Evolutionary conservation across 2,797 vertebrate species (phyloP), one percentile per base, ranked within the genome.

Genomic region (Megalops cyprinoides): DNA sequence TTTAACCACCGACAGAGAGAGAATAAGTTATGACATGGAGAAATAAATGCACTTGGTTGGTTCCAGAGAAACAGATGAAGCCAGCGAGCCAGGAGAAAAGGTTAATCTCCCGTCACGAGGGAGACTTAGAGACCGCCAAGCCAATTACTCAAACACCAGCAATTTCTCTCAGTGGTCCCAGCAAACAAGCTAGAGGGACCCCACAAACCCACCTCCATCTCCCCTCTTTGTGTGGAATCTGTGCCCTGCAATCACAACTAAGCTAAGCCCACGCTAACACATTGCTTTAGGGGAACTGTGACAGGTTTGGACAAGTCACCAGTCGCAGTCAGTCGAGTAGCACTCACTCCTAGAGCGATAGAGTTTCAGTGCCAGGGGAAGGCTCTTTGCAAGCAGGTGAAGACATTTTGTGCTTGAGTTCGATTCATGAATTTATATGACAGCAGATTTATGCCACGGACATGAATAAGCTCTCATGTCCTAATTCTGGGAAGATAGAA

Each of bases 241-340:
- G 44, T 42, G 20, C 48, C 12, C 65, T 28, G n/a, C 34, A 55
- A 39, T 37, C 18, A 51, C 28, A n/a, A 42, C 53, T 25, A 62
- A n/a, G 14, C 15, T 15, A 20, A 0, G 7, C 34, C 39, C 10
- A 56, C 28, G 31, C 5, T 39, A 12, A 4, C 18, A 20, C 37
- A 28, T 39, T 39, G 69, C 37, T 75, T 73, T 81, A 75, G 78
- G 79, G 69, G 49, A 60, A 69, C 78, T 4, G 53, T 78, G 82
- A 84, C 90, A 89, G 87, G 91, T 87, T 85, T 85, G 88, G 90
- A 83, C 90, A 83, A 84, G 89, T 75, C 85, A 85, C 67, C 1
- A 37, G 51, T 80, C 4, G 77, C 74, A 89, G 77, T 60, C 82
- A 81, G 84, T 77, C 82, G 56, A 48, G 83, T 83, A 79, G 81